A percentile compares a stretch with the other conserved stretches of the same genome.
These are phyloP conservation scores for Liasis olivaceus DNA, from an alignment of 2,797 vertebrate species.

Conservation along the genomic window DNA sequence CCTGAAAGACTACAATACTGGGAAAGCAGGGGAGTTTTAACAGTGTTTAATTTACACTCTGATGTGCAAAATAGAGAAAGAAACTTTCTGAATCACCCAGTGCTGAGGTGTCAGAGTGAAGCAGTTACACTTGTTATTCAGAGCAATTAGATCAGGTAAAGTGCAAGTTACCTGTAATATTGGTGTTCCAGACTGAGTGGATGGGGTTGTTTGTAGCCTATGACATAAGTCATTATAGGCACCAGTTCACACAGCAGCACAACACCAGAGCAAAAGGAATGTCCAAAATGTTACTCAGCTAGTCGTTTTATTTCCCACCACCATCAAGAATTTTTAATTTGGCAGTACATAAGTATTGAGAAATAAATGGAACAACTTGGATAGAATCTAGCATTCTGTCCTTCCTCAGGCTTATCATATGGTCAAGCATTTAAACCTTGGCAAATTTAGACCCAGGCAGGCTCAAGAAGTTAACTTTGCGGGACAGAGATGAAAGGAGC, in stretches of 20 bases:
- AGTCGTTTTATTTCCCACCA: neutral
- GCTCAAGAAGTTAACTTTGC: neutral
- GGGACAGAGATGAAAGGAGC: neutral
- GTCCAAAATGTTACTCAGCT: neutral
- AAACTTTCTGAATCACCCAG: constrained; percentile 47
- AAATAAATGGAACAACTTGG: neutral
- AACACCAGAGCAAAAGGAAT: neutral
- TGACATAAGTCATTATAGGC: constrained; percentile 11
- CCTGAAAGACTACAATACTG: constrained; percentile 6
- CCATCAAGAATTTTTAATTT: neutral
- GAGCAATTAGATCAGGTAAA: constrained; percentile 38
- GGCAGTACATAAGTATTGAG: neutral
- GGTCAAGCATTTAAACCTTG: neutral
- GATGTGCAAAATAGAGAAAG: constrained; percentile 24
- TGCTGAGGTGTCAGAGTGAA: constrained; percentile 29
- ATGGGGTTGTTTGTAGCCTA: constrained; percentile 31
- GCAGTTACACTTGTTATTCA: constrained; percentile 32
- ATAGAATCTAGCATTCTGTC: neutral
- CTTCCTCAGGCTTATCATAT: neutral
- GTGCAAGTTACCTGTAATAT: constrained; percentile 34
- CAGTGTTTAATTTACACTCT: constrained; percentile 48
- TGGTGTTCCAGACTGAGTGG: constrained; percentile 18
- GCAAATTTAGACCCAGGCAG: neutral
- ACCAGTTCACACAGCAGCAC: neutral
- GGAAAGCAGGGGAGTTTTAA: constrained; percentile 32